These are phyloP conservation scores for Canis aureus DNA, from an alignment of 2,113 vertebrate species.

Conservation along the genomic window DNA sequence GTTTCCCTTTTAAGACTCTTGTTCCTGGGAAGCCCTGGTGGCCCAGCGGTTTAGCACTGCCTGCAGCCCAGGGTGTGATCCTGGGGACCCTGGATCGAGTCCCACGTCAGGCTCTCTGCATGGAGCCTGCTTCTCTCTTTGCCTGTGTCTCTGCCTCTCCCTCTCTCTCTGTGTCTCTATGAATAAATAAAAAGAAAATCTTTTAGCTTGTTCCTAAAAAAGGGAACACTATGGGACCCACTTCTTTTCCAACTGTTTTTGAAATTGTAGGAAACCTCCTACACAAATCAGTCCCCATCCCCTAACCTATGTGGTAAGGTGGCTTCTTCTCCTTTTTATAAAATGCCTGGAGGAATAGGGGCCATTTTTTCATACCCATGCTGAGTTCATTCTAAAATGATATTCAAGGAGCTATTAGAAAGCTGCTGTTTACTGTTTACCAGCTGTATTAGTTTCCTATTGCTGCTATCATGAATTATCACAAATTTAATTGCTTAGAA, in stretches of 20 bases:
- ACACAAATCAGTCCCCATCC: neutral
- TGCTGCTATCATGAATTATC: neutral
- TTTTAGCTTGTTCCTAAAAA: neutral
- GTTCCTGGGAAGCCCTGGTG: neutral
- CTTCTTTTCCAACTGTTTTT: neutral
- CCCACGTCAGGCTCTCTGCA: too few relatives aligned
- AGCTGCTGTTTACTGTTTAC: neutral
- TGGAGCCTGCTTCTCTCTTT: too few relatives aligned
- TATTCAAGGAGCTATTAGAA: neutral
- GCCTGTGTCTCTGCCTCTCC: too few relatives aligned
- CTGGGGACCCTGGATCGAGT: too few relatives aligned
- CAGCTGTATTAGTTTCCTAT: neutral
- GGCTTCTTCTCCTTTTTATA: neutral
- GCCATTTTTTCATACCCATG: neutral
- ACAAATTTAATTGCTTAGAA: neutral
- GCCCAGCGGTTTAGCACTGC: too few relatives aligned
- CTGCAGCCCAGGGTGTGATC: too few relatives aligned
- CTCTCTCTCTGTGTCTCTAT: too few relatives aligned
- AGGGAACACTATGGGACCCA: neutral
- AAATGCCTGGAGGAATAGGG: neutral
- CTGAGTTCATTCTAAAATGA: neutral
- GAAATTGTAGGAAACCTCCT: neutral
- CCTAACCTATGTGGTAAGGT: neutral
- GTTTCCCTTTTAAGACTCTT: neutral
- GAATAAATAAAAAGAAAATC: too few relatives aligned